Percentiles rank a stretch among this genome's conserved stretches.
These are phyloP conservation scores for Drosophila conformis DNA, from an alignment of 2,888 invertebrate genomes.

Conservation along the genomic window DNA sequence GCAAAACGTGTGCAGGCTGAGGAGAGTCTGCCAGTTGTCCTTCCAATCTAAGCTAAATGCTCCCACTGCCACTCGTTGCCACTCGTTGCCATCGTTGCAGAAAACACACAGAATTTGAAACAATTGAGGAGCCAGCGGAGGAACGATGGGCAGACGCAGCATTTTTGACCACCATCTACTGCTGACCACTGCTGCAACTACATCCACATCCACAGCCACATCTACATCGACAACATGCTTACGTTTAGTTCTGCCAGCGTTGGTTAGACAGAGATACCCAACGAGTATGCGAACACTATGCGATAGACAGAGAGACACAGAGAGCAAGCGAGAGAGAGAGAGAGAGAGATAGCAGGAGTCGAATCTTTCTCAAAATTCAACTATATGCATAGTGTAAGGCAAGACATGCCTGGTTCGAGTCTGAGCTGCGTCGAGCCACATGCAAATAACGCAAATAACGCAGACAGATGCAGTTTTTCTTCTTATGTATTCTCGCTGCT, in stretches of 20 bases:
- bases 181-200: conserved; percentile 74
- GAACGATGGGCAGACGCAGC: conserved; percentile 72
- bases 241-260: conserved; percentile 45
- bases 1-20: conserved; percentile 64
- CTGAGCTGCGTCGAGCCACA: conserved; percentile 60
- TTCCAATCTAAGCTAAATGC: conserved; percentile 81
- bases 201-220: conserved; percentile 53
- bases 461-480: conserved; percentile 80
- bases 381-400: conserved; percentile 72
- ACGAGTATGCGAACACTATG: conserved; percentile 6
- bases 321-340: conserved; percentile 44
- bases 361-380: conserved; percentile 81
- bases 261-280: conserved; percentile 47
- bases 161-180: conserved; percentile 80
- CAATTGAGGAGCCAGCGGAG: conserved; percentile 74
- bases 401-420: conserved; percentile 72
- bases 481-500: conserved; percentile 63
- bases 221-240: conserved; percentile 56
- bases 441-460: conserved; percentile 79
- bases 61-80: conserved; percentile 53
- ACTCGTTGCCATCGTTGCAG: conserved; percentile 43
- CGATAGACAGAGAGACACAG: conserved; percentile 42
- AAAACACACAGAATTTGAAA: conserved; percentile 77
- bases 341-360: conserved; percentile 35
- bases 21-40: conserved; percentile 70